A percentile compares a stretch with the other conserved stretches of the same genome.
phyloP scores from a whole-genome alignment of 2,888 invertebrate species.

The Drosophila demipolita region DNA sequence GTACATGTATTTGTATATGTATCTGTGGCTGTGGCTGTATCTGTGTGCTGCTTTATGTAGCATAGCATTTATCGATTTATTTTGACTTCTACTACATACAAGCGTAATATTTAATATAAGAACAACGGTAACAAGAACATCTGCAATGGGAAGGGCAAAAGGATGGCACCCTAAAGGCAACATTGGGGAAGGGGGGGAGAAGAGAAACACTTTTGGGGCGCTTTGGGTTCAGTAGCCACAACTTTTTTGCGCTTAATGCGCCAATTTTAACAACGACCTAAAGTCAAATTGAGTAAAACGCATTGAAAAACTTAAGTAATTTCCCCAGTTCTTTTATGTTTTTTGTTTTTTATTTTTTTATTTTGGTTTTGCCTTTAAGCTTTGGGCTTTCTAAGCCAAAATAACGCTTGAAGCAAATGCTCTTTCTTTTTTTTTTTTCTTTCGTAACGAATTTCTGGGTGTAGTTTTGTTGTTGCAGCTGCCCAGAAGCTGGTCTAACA shows the following conservation, averaged over 20 bases:
- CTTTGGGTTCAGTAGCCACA: conserved; percentile 59
- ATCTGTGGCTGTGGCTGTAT: conserved; percentile 38
- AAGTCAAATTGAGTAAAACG: conserved; percentile 79
- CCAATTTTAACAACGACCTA: conserved; percentile 73
- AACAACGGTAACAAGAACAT: conserved; percentile 64
- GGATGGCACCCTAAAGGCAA: neutral
- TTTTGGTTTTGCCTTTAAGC: conserved; percentile 16
- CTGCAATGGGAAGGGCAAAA: neutral
- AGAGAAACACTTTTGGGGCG: conserved; percentile 55
- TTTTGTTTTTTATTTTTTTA: neutral
- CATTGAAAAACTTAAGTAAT: conserved; percentile 78
- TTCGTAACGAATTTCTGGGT: conserved; percentile 17
- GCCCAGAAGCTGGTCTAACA: conserved; percentile 42
- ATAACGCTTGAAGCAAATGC: conserved; percentile 48
- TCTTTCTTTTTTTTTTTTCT: conserved; percentile 14
- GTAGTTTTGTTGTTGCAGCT: conserved; percentile 63
- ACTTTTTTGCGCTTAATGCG: conserved; percentile 72
- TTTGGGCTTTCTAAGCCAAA: conserved; percentile 49
- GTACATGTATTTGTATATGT: conserved; percentile 27
- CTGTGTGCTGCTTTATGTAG: conserved; percentile 55
- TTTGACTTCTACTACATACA: conserved; percentile 74
- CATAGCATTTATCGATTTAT: conserved; percentile 76
- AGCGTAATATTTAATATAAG: conserved; percentile 72
- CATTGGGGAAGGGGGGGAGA: neutral
- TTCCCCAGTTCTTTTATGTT: conserved; percentile 51